Percentiles rank a stretch among this genome's conserved stretches.
Evolutionary conservation across 2,888 invertebrate genomes (phyloP).

Genomic region (Drosophila suboccidentalis): DNA sequence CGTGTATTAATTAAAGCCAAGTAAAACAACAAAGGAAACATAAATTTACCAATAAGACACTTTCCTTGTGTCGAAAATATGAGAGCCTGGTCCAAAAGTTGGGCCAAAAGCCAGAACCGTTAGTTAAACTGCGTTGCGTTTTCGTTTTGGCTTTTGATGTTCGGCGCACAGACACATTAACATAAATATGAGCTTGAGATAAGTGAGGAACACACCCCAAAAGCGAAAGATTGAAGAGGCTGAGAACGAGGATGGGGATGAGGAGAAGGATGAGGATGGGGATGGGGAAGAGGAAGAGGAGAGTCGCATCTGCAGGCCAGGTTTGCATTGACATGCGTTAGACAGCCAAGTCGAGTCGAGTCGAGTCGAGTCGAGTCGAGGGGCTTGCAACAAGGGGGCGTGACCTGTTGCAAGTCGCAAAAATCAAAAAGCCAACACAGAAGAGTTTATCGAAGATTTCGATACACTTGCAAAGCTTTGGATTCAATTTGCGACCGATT

Average conservation of each 20-base stretch:
- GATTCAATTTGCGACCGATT: no score
- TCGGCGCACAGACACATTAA: slow-evolving; percentile 71
- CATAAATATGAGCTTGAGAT: slow-evolving; percentile 78
- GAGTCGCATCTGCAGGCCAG: slow-evolving; percentile 11
- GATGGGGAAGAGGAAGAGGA: neutral
- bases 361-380: slow-evolving; percentile 17
- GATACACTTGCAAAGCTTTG: neutral
- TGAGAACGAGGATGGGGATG: neutral
- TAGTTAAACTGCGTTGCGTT: slow-evolving; percentile 50
- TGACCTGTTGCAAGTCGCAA: slow-evolving; percentile 58
- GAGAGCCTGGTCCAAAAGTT: slow-evolving; percentile 5
- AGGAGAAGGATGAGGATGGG: neutral
- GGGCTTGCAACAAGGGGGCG: slow-evolving; percentile 61
- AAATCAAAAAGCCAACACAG: neutral
- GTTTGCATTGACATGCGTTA: slow-evolving; percentile 73
- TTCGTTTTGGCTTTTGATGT: slow-evolving; percentile 67
- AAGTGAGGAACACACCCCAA: slow-evolving; percentile 66
- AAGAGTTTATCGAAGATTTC: neutral
- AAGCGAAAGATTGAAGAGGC: slow-evolving; percentile 9
- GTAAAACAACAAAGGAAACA: slow-evolving; percentile 71
- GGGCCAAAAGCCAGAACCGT: slow-evolving; percentile 36
- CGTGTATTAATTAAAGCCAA: slow-evolving; percentile 56
- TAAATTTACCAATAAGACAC: slow-evolving; percentile 74
- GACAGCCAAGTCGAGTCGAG: slow-evolving; percentile 41
- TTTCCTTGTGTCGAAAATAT: slow-evolving; percentile 47